phyloP scores from a whole-genome alignment of 2,888 invertebrate genomes.

The Drosophila birchii region DNA sequence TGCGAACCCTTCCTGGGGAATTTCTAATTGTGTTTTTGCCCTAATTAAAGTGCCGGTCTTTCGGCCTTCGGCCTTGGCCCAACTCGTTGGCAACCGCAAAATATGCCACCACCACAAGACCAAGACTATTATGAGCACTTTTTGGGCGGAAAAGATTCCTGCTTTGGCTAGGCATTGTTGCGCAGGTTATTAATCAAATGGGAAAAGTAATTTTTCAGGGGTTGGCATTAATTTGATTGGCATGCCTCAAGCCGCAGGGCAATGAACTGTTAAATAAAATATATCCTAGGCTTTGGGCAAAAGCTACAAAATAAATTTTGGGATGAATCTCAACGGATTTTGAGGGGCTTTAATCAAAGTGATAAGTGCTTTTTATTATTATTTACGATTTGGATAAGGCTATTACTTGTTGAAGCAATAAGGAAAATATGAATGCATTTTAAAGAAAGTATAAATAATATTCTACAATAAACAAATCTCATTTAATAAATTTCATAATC shows the following conservation, averaged over 20 bases:
- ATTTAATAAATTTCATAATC: background rate
- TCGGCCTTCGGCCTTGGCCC: background rate
- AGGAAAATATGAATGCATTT: background rate
- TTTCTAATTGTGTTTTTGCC: constrained; percentile 35
- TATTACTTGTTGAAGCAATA: background rate
- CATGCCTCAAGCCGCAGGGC: constrained; percentile 37
- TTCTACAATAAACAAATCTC: background rate
- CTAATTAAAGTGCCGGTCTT: constrained; percentile 46
- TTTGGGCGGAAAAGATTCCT: constrained; percentile 13
- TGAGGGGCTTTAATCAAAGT: constrained; percentile 23
- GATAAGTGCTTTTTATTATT: constrained; percentile 25
- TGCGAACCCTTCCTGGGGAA: constrained; percentile 28
- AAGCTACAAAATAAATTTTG: constrained; percentile 31
- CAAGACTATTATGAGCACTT: constrained; percentile 45
- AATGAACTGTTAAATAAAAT: constrained; percentile 53
- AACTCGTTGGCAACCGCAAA: constrained; percentile 35
- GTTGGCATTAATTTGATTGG: constrained; percentile 51
- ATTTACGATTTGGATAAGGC: background rate
- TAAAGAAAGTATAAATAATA: too few relatives aligned
- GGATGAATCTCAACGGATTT: constrained; percentile 23
- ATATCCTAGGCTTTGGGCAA: constrained; percentile 6
- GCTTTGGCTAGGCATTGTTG: constrained; percentile 16
- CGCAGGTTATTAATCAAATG: constrained; percentile 48
- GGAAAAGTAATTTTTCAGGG: constrained; percentile 48
- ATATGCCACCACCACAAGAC: constrained; percentile 44